Conservation (phyloP, 1,140 invertebrate species). For the Brachionus paranguensis region DNA sequence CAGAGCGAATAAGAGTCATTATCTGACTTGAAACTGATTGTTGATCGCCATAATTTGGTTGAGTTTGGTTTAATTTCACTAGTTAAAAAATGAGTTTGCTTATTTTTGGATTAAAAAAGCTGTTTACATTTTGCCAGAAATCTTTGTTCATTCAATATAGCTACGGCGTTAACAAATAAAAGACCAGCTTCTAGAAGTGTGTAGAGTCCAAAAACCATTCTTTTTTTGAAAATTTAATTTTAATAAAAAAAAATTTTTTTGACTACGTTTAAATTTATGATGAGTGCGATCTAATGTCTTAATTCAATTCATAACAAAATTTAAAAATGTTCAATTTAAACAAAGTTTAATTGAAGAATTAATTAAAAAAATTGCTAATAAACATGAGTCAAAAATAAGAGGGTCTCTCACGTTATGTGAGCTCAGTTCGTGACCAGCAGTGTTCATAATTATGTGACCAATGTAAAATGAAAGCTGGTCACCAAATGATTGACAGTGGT, state of each 20-base stretch:
- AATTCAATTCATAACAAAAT: background rate
- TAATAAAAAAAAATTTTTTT: background rate
- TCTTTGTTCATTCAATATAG: conserved; percentile 38
- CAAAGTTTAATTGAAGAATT: background rate
- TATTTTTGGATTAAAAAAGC: background rate
- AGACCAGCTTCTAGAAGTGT: conserved; percentile 36
- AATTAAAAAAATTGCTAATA: background rate
- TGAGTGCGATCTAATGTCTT: background rate
- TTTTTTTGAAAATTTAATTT: background rate
- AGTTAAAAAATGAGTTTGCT: background rate
- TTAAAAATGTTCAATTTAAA: background rate
- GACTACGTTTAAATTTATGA: background rate
- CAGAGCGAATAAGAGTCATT: conserved; percentile 38
- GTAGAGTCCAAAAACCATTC: conserved; percentile 36
- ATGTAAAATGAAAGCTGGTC: background rate
- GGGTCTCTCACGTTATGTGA: background rate
- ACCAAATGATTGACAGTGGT: no score
- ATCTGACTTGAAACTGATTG: background rate
- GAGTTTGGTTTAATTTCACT: background rate
- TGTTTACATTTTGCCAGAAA: conserved; percentile 18
- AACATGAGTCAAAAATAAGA: background rate
- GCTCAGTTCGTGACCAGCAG: no score
- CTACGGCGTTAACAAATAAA: conserved; percentile 31
- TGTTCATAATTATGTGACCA: background rate
- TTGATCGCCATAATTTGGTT: conserved; percentile 7